Evolutionary conservation across 2,888 invertebrate species (phyloP), one percentile per base, ranked within the genome.

Genomic region (Andrena bicolor): DNA sequence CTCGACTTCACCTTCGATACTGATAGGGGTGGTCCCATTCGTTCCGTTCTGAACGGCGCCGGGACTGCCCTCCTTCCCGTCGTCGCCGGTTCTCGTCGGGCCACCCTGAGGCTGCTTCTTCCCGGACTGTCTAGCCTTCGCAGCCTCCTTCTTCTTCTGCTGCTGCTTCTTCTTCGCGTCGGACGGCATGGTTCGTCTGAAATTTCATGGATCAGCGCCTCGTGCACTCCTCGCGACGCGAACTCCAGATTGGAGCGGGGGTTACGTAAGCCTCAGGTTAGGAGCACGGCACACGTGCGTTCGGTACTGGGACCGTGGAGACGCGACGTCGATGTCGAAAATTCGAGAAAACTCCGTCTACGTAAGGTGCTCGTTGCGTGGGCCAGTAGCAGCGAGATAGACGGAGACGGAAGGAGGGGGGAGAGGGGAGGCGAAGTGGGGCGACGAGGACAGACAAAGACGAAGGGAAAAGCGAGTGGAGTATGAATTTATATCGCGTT

Each of bases 141-240:
- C 97, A 72, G 98, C 98, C 88, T 99, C 99, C 94, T 99, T 99
- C 94, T 99, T 99, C 94, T 98, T 98, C 93, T 98, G 98, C 93
- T 98, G 98, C 94, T 99, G 97, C 93, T 98, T 98, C 96, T 99
- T 99, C 95, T 99, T 99, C 49, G 99, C 97, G 95, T 99, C 99
- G 91, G 99, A 99, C 94, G 99, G 99, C 99, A 99, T 99, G 89
- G 86, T 94, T 82, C 61, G 66, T 77, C 83, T 86, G 32, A 28
- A 82, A 80, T 63, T 80, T 66, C n/a, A 63, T 41, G 26, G 13
- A 1, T 61, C 16, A 58, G 13, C 0, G 13, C 7, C 0, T 63
- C 5, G 0, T 63, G 32, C n/a, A 28, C 28, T n/a, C 20, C 23
- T 65, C 20, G 13, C 13, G 20, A 26, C 13, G 20, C 68, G 26